Percentiles rank a stretch among this genome's conserved stretches.
These are phyloP conservation scores for Tetranychus piercei DNA, from an alignment of 2,888 invertebrate species.

Conservation along the genomic window DNA sequence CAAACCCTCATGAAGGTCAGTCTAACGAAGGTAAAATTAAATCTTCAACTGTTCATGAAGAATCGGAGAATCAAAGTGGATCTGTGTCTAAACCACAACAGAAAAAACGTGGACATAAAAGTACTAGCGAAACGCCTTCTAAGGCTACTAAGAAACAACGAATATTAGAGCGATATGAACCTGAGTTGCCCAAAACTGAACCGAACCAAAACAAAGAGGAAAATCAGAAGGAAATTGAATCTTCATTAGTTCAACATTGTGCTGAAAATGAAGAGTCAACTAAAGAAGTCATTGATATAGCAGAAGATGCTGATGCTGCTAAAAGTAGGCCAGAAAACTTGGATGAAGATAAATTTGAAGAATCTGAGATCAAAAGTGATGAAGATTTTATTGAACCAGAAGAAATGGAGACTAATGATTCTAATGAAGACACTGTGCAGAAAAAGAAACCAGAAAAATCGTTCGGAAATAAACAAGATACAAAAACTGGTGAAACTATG, in stretches of 20 bases:
- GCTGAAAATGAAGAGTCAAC: conserved; percentile 20
- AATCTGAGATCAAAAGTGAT: conserved; percentile 9
- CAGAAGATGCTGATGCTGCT: conserved; percentile 25
- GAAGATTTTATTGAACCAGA: conserved; percentile 13
- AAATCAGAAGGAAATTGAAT: conserved; percentile 13
- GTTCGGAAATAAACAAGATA: neutral
- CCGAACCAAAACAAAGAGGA: neutral
- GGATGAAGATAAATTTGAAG: conserved; percentile 16
- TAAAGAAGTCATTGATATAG: conserved; percentile 23
- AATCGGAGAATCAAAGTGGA: neutral
- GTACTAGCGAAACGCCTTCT: conserved; percentile 16
- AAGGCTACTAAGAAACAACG: conserved; percentile 17
- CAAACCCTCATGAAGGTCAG: neutral
- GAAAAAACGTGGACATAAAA: conserved; percentile 16
- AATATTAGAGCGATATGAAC: conserved; percentile 16
- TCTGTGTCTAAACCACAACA: neutral
- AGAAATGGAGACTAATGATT: conserved; percentile 22
- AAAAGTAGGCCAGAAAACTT: conserved; percentile 13
- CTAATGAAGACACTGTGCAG: conserved; percentile 16
- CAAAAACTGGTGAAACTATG: conserved; percentile 7
- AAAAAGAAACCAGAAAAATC: conserved; percentile 12
- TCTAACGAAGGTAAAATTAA: conserved; percentile 3
- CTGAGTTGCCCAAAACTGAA: conserved; percentile 10
- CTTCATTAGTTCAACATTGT: conserved; percentile 21
- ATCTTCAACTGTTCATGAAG: neutral